Percentiles rank a stretch among this genome's conserved stretches.
phyloP scores from a whole-genome alignment of 1,140 invertebrate species.

The Hyles vespertilio region DNA sequence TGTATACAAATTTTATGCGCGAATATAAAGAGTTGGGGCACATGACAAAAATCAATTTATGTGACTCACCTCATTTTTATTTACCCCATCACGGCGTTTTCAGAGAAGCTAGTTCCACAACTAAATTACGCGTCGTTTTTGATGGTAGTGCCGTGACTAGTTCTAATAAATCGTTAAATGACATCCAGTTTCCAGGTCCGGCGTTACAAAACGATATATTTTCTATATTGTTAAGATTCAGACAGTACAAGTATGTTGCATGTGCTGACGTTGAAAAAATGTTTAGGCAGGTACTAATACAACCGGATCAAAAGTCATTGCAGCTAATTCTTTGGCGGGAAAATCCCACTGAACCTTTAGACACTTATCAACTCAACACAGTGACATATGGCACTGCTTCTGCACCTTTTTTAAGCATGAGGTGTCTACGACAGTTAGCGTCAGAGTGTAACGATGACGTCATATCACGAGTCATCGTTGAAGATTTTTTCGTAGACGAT shows the following conservation, averaged over 20 bases:
- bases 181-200: conserved; percentile 35
- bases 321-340: too few relatives aligned
- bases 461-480: too few relatives aligned
- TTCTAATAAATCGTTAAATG: conserved; percentile 33
- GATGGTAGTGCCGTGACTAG: conserved; percentile 30
- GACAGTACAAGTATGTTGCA: conserved; percentile 28
- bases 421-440: too few relatives aligned
- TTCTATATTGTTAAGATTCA: conserved; percentile 23
- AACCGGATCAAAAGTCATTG: too few relatives aligned
- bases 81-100: conserved; percentile 60
- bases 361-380: conserved; percentile 11
- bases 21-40: conserved; percentile 39
- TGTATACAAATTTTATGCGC: conserved; percentile 35
- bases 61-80: conserved; percentile 31
- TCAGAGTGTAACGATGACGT: too few relatives aligned
- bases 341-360: too few relatives aligned
- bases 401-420: too few relatives aligned
- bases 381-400: conserved; percentile 22
- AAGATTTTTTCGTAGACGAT: too few relatives aligned
- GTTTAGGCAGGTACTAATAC: too few relatives aligned
- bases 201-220: conserved; percentile 41
- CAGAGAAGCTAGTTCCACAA: conserved; percentile 34
- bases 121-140: conserved; percentile 46
- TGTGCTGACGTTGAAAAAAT: conserved; percentile 38
- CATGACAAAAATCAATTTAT: conserved; percentile 21